Base-by-base conservation (phyloP, 30 jellyfish, hydroid and myxozoan species). In the Turritopsis dohrnii region DNA sequence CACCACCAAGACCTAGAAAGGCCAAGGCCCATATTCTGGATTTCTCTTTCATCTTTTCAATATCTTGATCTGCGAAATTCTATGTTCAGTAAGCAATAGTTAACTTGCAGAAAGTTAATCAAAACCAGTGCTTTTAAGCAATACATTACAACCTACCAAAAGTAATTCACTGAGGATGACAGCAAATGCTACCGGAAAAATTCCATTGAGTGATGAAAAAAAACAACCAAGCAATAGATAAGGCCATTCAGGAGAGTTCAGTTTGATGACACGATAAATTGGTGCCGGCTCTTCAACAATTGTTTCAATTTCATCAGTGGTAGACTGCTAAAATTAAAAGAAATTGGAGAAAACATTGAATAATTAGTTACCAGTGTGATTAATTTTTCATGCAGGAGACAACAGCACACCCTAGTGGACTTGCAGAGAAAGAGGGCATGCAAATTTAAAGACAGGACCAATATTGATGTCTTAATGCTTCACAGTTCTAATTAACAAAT, bases 171-270 rank as follows among this genome's bases (percentile, higher is more conserved):
- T 89, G 54, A 94, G 90, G 52, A 94, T 94, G 75, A 94, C 74
- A 54, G 99, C 99, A 77, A 94, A 94, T 18, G 66, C 89, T 52
- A 94, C 99, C n/a, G 99, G 99, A 75, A 94, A 89, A 16, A 95
- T 96, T 0, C 99, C 99, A 80, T 86, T 96, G 66, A 94, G 82
- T 13, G 96, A 92, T 24, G 95, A 85, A 54, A 91, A 87, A 22
- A 87, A 54, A 28, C 83, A 73, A 8, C 96, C 96, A 71, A 81
- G 27, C 19, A 88, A 65, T 80, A 89, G 25, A 65, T 86, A 94
- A 16, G 95, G 96, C 99, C 99, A 89, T 81, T 89, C 99, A 0
- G 93, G 41, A 0, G 83, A 82, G 71, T 86, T 94, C 80, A 89
- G 74, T 76, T 60, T 71, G 85, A 94, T 79, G 66, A 94, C 72